A percentile compares a stretch with the other conserved stretches of the same genome.
phyloP scores from a whole-genome alignment of 2,113 vertebrate genomes.

The Saguinus midas region DNA sequence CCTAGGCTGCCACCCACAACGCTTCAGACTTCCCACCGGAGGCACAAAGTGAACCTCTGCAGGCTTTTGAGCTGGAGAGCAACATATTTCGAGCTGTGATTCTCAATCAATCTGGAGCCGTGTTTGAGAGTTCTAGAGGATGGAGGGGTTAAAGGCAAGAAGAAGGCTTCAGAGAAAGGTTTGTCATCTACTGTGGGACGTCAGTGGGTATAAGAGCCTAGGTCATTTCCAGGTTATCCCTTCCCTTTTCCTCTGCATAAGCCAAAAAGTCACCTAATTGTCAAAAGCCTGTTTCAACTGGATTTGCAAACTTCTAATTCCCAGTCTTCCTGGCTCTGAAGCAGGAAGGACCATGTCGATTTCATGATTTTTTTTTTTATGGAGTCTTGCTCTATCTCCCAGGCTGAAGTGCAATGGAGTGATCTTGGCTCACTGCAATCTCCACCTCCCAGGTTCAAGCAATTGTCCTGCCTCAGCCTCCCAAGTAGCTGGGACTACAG shows the following conservation, averaged over 20 bases:
- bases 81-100: not conserved
- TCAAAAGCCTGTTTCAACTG: not conserved
- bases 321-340: not conserved
- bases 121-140: not conserved
- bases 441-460: too few species aligned
- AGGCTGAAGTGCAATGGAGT: too few species aligned
- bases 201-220: not conserved
- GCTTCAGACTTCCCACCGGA: not conserved
- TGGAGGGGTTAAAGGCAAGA: not conserved
- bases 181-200: not conserved
- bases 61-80: not conserved
- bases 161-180: not conserved
- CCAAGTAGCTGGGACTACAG: too few species aligned
- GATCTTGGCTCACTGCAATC: too few species aligned
- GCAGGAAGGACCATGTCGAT: not conserved
- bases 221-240: accelerated
- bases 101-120: not conserved
- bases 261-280: not conserved
- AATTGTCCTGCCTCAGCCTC: too few species aligned
- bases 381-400: too few species aligned
- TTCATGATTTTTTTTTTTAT: not conserved
- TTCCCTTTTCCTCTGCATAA: not conserved
- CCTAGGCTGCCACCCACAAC: not conserved
- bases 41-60: not conserved
- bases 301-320: not conserved